Base-by-base conservation (phyloP, 2,888 invertebrate species). In the Macrophya alboannulata region DNA sequence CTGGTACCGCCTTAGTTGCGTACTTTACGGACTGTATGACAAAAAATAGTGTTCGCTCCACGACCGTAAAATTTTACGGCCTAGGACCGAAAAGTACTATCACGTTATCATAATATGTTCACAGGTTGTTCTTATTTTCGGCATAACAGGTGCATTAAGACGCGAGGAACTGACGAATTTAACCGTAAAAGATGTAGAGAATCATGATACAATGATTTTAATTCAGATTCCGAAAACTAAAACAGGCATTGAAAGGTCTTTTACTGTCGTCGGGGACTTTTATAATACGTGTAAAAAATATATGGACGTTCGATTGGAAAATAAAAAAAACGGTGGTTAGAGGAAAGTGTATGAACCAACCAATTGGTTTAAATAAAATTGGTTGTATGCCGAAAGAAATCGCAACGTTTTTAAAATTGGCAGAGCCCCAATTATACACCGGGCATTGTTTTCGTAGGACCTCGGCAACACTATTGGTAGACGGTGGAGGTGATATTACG, bases 391-490 rank as follows among this genome's bases (percentile, higher is more conserved):
- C 76, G 9, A 25, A 25, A 51, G 15, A 51, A 43, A 48, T 76
- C 9, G 25, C 76, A 0, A 76, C n/a, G 6, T 76, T 48, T 48
- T 48, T 51, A 21, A 45, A 21, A 45, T 76, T 51, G 15, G 2
- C 31, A 21, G 48, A 76, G 21, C 48, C 21, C 10, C 10, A 76
- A 48, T 15, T n/a, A 48, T 76, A 76, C 6, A 76, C 74, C 3
- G 74, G 74, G 4, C 74, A 76, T 43, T 76, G 1, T 17, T 76
- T 76, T 10, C 45, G 76, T 15, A 1, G 76, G 25, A 76, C 76
- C 12, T 76, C 76, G 2, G 76, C 76, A 76, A 76, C 48, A 76
- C 76, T 76, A 10, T 31, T 76, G 25, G 76, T 76, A 0, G 48
- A 45, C n/a, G 45, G 48, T 45, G 31, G 76, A 4, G 48, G 12